Base-by-base conservation (phyloP, 2,113 vertebrate genomes). In the Tachysurus fulvidraco region DNA sequence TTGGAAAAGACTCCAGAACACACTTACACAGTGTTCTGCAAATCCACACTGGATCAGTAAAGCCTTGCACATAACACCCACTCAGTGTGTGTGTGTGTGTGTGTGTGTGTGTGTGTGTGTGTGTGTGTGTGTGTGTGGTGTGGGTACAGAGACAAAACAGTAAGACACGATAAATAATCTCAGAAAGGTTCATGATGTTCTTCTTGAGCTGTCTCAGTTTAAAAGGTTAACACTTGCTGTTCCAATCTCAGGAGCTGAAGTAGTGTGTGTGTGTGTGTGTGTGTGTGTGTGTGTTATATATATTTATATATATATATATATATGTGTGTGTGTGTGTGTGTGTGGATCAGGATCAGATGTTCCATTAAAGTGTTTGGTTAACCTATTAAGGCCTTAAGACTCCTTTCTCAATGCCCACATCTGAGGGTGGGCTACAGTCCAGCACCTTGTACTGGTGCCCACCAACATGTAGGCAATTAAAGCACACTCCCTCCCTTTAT, bases 41-140 rank as follows among this genome's bases (percentile, higher is more conserved):
- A 83, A 84, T n/a, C 71, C 44, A 87, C 62, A n/a, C 64, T 71
- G 76, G 28, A 80, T 79, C 78, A 60, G 81, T 54, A 84, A 88
- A 81, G 65, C 87, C 46, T 62, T 81, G 54, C 65, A 50, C 83
- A 71, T 62, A 59, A 77, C 74, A n/a, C 81, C 64, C 54, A 62
- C 67, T 82, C 67, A 80, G 62, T 67, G 11, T 88, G 23, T 84
- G 46, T 87, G 62, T 78, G 76, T 84, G 28, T 74, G 25, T 78
- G 74, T 3, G 87, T 46, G 87, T 78, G 79, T 23, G 78, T 80
- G 67, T 28, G 78, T 46, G n/a, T 83, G 69, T 76, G 65, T 25
- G 46, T 3, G 7, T 82, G 67, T 14, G 36, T 36, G 36, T 36
- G 36, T 36, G 36, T 23, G 78, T 80, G 67, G 67, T 14, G 54